Evolutionary conservation across 1,140 invertebrate species (phyloP).

Genomic region (Belonocnema kinseyi): DNA sequence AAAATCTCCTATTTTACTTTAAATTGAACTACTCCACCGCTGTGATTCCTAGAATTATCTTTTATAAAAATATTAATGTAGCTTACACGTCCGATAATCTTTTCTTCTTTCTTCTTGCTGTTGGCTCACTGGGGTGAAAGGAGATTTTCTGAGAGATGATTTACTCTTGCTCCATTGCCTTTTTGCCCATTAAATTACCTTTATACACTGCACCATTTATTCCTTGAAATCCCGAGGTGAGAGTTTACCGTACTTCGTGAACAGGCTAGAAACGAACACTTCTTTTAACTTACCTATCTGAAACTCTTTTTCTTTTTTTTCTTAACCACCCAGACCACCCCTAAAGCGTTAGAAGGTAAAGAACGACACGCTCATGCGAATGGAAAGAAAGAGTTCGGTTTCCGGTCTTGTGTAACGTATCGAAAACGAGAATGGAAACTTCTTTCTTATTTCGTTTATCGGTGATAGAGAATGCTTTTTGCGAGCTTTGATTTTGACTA

Average conservation of each 20-base stretch:
- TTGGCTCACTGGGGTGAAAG: slow-evolving; percentile 34
- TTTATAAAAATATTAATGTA: background rate
- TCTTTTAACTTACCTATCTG: slow-evolving; percentile 33
- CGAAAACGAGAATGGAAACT: background rate
- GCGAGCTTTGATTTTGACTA: slow-evolving; percentile 6
- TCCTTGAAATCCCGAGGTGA: slow-evolving; percentile 47
- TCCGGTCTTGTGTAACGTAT: background rate
- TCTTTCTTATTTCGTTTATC: slow-evolving; percentile 16
- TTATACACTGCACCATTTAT: slow-evolving; percentile 58
- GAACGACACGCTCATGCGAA: background rate
- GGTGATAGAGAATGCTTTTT: background rate
- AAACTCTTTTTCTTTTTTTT: background rate
- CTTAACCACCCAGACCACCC: background rate
- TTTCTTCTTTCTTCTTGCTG: slow-evolving; percentile 30
- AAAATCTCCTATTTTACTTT: too few relatives aligned
- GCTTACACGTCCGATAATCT: background rate
- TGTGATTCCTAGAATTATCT: too few relatives aligned
- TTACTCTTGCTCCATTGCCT: slow-evolving; percentile 54
- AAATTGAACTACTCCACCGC: too few relatives aligned
- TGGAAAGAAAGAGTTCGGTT: background rate
- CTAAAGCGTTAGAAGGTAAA: background rate
- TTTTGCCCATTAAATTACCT: slow-evolving; percentile 60
- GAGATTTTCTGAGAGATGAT: slow-evolving; percentile 53
- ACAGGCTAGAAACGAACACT: slow-evolving; percentile 38
- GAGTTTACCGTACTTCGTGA: slow-evolving; percentile 39